Evolutionary conservation across 2,888 invertebrate species (phyloP), one percentile per base, ranked within the genome.

Genomic region (Calliopum simillimum): DNA sequence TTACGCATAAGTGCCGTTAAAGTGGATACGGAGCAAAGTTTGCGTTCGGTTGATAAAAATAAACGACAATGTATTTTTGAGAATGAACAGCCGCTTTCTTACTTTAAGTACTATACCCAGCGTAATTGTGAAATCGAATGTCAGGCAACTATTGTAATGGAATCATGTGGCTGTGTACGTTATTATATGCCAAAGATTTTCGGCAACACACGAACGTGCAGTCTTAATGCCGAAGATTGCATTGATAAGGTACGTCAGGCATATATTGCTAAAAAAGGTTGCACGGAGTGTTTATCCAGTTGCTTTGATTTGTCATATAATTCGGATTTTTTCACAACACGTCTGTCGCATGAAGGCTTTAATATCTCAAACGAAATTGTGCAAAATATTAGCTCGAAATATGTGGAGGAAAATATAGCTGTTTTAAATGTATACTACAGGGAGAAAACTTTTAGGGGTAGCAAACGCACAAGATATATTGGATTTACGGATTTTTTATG

Each of bases 401-500:
- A 77, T 69, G 76, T 73, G 2, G 71, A 76, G 23, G 51, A 89
- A 78, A 93, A 93, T 81, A 90, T 93, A 87, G 90, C 92, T 2
- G 86, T 93, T 0, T 86, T 91, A 14, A 92, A 93, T 79, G 89
- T 93, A 76, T 94, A 89, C 82, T 93, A 92, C 78, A 89, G 89
- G 72, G 90, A 90, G 44, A 89, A 89, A 59, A 89, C 90, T 51
- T 93, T 92, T 79, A 88, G 90, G 56, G 90, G 91, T 75, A 89
- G 88, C 73, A 89, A 91, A 2, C 93, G 93, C 84, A 92, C 91
- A 59, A 92, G 93, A 83, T 88, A 93, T 61, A 93, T 92, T 80
- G 93, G 93, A 53, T 90, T 93, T 66, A 92, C 93, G 0, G 93
- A 94, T 85, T 92, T 93, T 83, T 84, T 94, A 68, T 93, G 94